These are phyloP conservation scores for Hirundo rustica DNA, from an alignment of 2,797 vertebrate genomes.

Conservation along the genomic window DNA sequence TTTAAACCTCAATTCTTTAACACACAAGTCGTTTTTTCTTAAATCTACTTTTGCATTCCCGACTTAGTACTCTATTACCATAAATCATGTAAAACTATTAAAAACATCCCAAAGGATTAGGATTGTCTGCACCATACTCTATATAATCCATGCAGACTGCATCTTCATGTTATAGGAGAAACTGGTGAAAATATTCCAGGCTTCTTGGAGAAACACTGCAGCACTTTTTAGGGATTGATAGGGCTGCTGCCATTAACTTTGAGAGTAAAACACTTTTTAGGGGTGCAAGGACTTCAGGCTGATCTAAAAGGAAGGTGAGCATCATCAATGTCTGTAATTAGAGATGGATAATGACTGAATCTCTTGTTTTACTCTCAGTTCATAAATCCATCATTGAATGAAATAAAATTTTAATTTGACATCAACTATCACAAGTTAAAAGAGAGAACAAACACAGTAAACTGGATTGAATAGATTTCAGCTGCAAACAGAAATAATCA, in stretches of 20 bases:
- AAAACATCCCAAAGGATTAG: not conserved
- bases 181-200: not conserved
- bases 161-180: not conserved
- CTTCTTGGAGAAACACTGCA: not conserved
- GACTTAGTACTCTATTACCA: not conserved
- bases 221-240: not conserved
- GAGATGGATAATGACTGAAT: not conserved
- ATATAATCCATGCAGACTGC: not conserved
- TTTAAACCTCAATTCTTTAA: not conserved
- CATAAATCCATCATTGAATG: not conserved
- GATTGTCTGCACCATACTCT: not conserved
- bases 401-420: not conserved
- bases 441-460: not conserved
- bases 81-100: not conserved
- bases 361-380: not conserved
- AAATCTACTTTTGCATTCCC: not conserved
- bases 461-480: not conserved
- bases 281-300: not conserved
- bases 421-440: not conserved
- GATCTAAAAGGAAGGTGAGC: not conserved
- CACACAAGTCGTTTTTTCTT: fast-evolving
- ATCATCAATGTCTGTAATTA: not conserved
- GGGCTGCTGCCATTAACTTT: not conserved
- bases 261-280: not conserved
- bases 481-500: not conserved